Evolutionary conservation across 2,888 invertebrate genomes (phyloP).

Genomic region (Ectobius pallidus): DNA sequence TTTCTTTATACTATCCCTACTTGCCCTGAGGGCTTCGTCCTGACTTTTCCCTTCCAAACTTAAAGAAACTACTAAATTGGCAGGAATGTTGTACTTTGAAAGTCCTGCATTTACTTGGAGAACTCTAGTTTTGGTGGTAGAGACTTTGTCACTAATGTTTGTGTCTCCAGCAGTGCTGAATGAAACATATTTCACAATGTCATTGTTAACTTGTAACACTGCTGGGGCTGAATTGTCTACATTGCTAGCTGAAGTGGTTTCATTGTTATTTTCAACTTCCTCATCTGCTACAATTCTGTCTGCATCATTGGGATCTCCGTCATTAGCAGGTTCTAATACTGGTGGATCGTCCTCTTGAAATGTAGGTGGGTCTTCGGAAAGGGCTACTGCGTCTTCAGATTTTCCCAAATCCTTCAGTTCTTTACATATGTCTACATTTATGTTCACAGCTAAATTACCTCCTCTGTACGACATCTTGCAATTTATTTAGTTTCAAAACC

Average conservation of each 20-base stretch:
- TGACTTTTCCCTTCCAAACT: neutral
- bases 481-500: neutral
- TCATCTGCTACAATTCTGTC: neutral
- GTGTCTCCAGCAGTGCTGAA: neutral
- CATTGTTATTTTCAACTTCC: neutral
- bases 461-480: neutral
- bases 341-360: conserved; percentile 1
- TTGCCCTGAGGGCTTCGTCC: neutral
- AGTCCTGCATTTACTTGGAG: conserved; percentile 7
- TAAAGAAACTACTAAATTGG: neutral
- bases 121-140: neutral
- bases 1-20: neutral
- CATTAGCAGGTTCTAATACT: neutral
- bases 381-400: neutral
- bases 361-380: neutral
- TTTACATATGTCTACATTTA: neutral
- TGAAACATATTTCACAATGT: neutral
- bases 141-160: neutral
- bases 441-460: neutral
- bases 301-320: neutral
- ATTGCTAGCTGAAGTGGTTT: neutral
- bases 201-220: neutral
- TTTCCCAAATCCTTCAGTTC: neutral
- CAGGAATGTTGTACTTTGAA: neutral
- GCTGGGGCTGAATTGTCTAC: neutral